These are phyloP conservation scores for Drosophila fungiperda DNA, from an alignment of 2,888 invertebrate genomes.

Conservation along the genomic window DNA sequence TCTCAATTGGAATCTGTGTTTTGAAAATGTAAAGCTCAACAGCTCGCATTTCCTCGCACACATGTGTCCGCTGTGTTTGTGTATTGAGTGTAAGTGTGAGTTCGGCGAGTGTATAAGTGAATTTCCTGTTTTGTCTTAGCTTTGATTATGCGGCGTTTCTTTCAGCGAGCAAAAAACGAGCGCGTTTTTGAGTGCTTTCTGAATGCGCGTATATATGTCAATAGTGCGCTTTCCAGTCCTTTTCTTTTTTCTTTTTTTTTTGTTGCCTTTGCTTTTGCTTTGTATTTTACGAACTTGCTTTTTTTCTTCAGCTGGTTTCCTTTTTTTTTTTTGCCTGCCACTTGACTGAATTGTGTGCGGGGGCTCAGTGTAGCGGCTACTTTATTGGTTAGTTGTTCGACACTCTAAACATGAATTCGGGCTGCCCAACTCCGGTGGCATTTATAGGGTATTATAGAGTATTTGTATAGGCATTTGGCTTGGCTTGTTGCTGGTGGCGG, in stretches of 20 bases:
- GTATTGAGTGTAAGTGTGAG: constrained; percentile 27
- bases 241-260: constrained; percentile 41
- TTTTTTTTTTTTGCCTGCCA: constrained; percentile 57
- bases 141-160: constrained; percentile 76
- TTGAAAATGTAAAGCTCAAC: constrained; percentile 79
- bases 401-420: constrained; percentile 46
- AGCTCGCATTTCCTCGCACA: constrained; percentile 70
- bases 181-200: constrained; percentile 53
- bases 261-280: constrained; percentile 40
- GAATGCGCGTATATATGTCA: constrained; percentile 82
- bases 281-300: constrained; percentile 28
- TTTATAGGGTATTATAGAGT: constrained; percentile 8
- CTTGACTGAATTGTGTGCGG: constrained; percentile 74
- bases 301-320: constrained; percentile 59
- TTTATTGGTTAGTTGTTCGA: constrained; percentile 29
- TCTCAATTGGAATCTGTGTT: constrained; percentile 65
- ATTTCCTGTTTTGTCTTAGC: constrained; percentile 78
- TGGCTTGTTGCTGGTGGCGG: constrained; percentile 34
- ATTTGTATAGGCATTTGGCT: constrained; percentile 17
- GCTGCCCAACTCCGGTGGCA: constrained; percentile 25
- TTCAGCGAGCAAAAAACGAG: constrained; percentile 41
- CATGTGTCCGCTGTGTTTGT: constrained; percentile 9
- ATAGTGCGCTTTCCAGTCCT: constrained; percentile 84
- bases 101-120: constrained; percentile 68
- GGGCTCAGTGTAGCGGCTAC: constrained; percentile 45